phyloP scores from a whole-genome alignment of 2,888 invertebrate species.

The Drosophila phalerata region DNA sequence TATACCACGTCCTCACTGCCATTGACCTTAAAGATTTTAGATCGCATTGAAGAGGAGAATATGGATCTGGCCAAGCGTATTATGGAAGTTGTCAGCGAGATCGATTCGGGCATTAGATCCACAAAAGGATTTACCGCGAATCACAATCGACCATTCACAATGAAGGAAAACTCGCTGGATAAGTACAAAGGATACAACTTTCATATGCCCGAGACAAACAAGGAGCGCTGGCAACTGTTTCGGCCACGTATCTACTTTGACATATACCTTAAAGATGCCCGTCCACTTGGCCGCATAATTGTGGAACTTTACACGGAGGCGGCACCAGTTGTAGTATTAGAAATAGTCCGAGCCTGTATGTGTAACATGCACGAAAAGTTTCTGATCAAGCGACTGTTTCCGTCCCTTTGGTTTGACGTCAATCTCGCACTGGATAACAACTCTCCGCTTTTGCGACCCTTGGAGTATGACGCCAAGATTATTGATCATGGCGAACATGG shows the following conservation, averaged over 20 bases:
- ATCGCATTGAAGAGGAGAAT: conserved; percentile 54
- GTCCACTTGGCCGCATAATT: conserved; percentile 70
- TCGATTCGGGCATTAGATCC: conserved; percentile 44
- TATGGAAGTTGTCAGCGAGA: conserved; percentile 32
- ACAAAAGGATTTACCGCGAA: not conserved
- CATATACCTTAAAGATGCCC: conserved; percentile 62
- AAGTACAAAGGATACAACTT: conserved; percentile 58
- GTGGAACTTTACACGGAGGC: conserved; percentile 77
- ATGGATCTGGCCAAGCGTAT: conserved; percentile 51
- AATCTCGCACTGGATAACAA: conserved; percentile 38
- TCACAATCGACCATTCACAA: conserved; percentile 2
- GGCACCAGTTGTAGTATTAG: conserved; percentile 70
- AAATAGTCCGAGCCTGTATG: conserved; percentile 70
- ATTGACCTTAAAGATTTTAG: conserved; percentile 14
- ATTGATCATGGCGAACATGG: conserved; percentile 61
- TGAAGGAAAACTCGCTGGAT: conserved; percentile 25
- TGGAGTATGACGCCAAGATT: conserved; percentile 68
- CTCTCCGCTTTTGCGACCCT: conserved; percentile 27
- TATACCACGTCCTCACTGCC: conserved; percentile 44
- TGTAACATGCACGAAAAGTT: conserved; percentile 56
- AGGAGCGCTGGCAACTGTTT: conserved; percentile 60
- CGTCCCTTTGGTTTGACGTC: conserved; percentile 74
- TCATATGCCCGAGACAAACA: conserved; percentile 44
- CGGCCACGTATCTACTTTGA: conserved; percentile 77
- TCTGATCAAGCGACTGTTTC: conserved; percentile 70